These are phyloP conservation scores for Drosophila tani DNA, from an alignment of 1,140 invertebrate genomes.

Conservation along the genomic window DNA sequence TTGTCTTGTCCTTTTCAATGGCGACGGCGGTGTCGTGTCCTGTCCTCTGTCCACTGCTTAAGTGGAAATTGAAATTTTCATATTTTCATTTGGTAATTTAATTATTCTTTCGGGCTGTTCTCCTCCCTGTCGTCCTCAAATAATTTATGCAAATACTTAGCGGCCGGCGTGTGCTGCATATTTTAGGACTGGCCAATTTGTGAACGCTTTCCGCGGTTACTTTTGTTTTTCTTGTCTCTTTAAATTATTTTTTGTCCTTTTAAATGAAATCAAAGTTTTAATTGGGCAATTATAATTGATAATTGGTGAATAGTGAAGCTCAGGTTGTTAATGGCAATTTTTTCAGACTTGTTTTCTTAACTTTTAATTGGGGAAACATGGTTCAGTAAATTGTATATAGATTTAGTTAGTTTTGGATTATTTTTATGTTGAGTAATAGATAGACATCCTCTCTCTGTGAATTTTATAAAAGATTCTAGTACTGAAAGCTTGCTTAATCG, in stretches of 20 bases:
- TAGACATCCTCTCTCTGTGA: too few species aligned
- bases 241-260: constrained; percentile 9
- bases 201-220: constrained; percentile 8
- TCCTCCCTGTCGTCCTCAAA: constrained; percentile 50
- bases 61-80: constrained; percentile 83
- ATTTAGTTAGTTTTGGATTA: too few species aligned
- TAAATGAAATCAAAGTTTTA: background rate
- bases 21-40: constrained; percentile 12
- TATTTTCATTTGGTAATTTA: constrained; percentile 74
- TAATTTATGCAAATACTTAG: constrained; percentile 82
- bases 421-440: too few species aligned
- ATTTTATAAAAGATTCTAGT: background rate
- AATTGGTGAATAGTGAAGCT: too few species aligned
- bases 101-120: constrained; percentile 39
- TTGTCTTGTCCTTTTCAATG: constrained; percentile 55
- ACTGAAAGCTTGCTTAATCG: background rate
- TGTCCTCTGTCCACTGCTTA: constrained; percentile 53
- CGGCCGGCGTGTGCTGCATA: constrained; percentile 56
- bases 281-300: background rate
- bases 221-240: background rate
- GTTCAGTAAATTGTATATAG: background rate
- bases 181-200: constrained; percentile 63
- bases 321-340: too few species aligned
- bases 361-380: background rate
- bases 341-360: background rate